A percentile compares a stretch with the other conserved stretches of the same genome.
Evolutionary conservation across 1,140 invertebrate genomes (phyloP).

Genomic region (Euura lappo): DNA sequence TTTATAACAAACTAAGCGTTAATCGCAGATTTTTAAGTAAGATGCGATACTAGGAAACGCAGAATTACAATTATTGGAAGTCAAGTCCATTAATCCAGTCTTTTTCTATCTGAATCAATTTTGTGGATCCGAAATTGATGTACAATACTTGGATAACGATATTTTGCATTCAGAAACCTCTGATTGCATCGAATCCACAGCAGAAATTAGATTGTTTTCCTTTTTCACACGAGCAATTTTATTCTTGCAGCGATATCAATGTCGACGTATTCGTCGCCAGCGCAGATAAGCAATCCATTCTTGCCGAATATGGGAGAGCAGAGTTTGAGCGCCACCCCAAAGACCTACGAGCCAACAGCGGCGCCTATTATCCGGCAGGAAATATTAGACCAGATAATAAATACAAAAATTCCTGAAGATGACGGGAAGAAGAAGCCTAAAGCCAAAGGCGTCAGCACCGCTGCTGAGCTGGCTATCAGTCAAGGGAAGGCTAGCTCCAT

Average conservation of each 20-base stretch:
- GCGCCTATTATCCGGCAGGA: constrained; percentile 53
- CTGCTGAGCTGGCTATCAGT: constrained; percentile 57
- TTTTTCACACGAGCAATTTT: constrained; percentile 21
- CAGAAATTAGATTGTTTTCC: too few relatives aligned
- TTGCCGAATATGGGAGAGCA: constrained; percentile 52
- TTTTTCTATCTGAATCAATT: not conserved
- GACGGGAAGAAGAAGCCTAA: constrained; percentile 73
- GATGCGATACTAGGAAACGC: constrained; percentile 70
- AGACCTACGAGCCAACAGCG: constrained; percentile 49
- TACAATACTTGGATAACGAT: too few relatives aligned
- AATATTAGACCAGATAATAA: constrained; percentile 63
- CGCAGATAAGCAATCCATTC: constrained; percentile 53
- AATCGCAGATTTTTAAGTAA: constrained; percentile 67
- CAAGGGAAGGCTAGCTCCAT: constrained; percentile 59
- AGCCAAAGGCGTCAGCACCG: constrained; percentile 65
- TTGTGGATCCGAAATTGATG: too few relatives aligned
- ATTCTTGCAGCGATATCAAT: constrained; percentile 52
- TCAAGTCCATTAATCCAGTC: constrained; percentile 14
- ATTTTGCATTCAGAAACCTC: not conserved
- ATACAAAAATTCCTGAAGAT: constrained; percentile 67
- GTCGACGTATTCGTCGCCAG: constrained; percentile 54
- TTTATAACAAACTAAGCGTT: constrained; percentile 27
- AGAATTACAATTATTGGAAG: constrained; percentile 29
- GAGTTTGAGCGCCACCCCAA: constrained; percentile 49
- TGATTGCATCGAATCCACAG: too few relatives aligned